Percentiles rank a stretch among this genome's conserved stretches.
phyloP scores from a whole-genome alignment of 2,113 vertebrate genomes.

The Aptenodytes forsteri region DNA sequence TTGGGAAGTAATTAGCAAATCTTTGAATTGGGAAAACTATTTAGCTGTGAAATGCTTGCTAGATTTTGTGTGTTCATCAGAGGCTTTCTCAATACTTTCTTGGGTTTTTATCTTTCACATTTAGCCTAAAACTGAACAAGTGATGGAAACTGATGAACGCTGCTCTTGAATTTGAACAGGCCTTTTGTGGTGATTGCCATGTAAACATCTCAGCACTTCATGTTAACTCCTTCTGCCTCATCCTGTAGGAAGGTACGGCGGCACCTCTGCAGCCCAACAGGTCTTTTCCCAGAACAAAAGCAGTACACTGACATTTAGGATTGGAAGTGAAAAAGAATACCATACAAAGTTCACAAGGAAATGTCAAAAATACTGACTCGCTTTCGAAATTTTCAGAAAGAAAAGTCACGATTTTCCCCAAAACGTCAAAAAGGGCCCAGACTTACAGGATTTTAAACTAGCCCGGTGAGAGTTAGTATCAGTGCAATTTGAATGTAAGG shows the following conservation, averaged over 20 bases:
- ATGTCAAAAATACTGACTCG: fast-evolving
- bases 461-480: background rate
- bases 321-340: background rate
- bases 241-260: background rate
- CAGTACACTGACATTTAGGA: background rate
- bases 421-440: background rate
- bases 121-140: background rate
- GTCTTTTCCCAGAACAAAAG: background rate
- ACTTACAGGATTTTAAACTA: background rate
- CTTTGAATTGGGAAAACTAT: background rate
- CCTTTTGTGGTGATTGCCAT: background rate
- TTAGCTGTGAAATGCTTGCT: background rate
- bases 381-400: background rate
- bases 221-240: background rate
- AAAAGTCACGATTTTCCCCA: background rate
- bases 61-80: background rate
- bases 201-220: background rate
- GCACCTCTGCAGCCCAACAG: background rate
- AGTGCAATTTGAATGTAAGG: background rate
- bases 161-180: background rate
- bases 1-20: background rate
- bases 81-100: background rate
- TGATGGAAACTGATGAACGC: background rate
- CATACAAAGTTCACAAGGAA: background rate
- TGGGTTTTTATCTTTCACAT: background rate